Base-by-base conservation (phyloP, 1,140 invertebrate genomes). In the Cepaea nemoralis region DNA sequence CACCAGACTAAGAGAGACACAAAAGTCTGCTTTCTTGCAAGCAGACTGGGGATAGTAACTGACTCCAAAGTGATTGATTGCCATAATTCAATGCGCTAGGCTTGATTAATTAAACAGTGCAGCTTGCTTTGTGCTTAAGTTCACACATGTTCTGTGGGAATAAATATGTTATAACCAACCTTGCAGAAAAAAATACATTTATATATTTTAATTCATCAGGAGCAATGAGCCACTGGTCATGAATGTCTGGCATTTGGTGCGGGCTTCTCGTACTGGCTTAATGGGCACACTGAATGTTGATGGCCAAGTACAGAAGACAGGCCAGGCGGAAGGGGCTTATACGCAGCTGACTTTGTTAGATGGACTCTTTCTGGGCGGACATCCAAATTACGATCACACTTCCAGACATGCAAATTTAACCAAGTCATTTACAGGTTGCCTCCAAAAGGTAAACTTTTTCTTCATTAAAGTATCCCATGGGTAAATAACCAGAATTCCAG, bases 301-400 rank as follows among this genome's bases (percentile, higher is more conserved):
- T 89, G 92, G 94, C 81, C 93, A 94, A 85, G 90, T 93, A 63
- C 88, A 92, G 27, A 94, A 94, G 77, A 94, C 95, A 91, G 94
- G 95, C 22, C 89, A 95, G 82, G 93, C 95, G n/a, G 94, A 95
- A 6, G 96, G 95, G 16, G 95, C 95, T 0, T 96, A 96, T 91
- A 96, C 95, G n/a, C 93, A 93, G 86, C 93, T 99, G 42, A 96
- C 95, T 8, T 90, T 98, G 67, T 94, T 95, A 12, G 94, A 97
- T 82, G 97, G 96, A 88, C 93, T 98, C 69, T 96, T 96, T 92
- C 91, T 99, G 48, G 97, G 97, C 0, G 97, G 97, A 0, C 95
- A 96, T 31, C 94, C 95, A 45, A 94, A 95, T 84, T 93, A 94
- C 83, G 94, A 96, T 82, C 94, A 94, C 83, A 94, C 96, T 66